Percentiles rank a stretch among this genome's conserved stretches.
Evolutionary conservation across 2,888 invertebrate genomes (phyloP).

Genomic region (Heliconius aoede): DNA sequence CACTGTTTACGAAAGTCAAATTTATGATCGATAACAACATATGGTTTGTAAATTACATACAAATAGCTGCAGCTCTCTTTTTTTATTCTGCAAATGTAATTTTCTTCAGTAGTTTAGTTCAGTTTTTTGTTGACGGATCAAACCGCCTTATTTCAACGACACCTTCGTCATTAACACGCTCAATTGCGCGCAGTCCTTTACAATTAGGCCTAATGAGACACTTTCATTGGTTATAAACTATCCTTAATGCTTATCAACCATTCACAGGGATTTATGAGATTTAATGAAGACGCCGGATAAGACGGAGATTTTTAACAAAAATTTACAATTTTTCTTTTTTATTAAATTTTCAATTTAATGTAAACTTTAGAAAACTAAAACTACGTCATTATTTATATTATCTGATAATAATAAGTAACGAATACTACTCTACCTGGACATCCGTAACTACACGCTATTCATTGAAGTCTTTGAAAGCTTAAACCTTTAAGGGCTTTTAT

Average conservation of each 20-base stretch:
- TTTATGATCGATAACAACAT: constrained; percentile 22
- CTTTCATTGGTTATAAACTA: constrained; percentile 31
- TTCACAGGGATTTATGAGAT: background rate
- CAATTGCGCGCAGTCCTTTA: constrained; percentile 31
- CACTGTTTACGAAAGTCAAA: constrained; percentile 12
- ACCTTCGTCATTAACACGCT: constrained; percentile 34
- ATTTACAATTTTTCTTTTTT: too few relatives aligned
- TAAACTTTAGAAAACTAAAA: background rate
- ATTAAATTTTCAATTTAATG: background rate
- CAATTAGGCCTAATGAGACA: constrained; percentile 42
- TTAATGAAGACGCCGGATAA: background rate
- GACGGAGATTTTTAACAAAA: background rate
- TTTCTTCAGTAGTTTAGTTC: too few relatives aligned
- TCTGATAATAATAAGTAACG: background rate
- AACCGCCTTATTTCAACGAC: background rate
- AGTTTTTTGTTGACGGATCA: background rate
- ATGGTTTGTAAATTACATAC: background rate
- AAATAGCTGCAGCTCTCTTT: background rate
- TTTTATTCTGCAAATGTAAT: background rate
- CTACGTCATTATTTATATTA: background rate
- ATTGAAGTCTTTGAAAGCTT: background rate
- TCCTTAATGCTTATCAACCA: constrained; percentile 6
- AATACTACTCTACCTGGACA: constrained; percentile 1
- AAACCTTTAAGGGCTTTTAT: background rate
- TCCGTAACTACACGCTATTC: background rate